A percentile compares a stretch with the other conserved stretches of the same genome.
phyloP scores from a whole-genome alignment of 2,797 vertebrate genomes.

The Melopsittacus undulatus region DNA sequence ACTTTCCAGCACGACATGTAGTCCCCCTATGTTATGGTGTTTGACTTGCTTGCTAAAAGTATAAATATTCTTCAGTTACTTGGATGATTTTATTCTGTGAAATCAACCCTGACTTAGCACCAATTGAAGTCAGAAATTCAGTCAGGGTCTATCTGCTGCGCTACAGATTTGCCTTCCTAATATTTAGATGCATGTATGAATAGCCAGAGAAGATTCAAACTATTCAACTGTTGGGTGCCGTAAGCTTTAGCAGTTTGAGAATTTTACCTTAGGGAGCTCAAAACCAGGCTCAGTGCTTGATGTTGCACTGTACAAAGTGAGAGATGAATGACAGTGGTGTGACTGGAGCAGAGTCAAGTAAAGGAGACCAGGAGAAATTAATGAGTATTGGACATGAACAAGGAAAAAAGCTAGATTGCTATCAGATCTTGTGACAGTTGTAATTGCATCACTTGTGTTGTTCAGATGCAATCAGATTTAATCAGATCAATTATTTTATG shows the following conservation, averaged over 20 bases:
- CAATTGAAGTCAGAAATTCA: neutral
- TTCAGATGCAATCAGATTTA: neutral
- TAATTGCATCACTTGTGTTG: neutral
- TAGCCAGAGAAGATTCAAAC: neutral
- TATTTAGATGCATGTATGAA: neutral
- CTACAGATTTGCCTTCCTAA: neutral
- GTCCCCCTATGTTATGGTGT: neutral
- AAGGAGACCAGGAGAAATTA: neutral
- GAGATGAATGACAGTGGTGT: neutral
- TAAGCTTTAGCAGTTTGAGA: neutral
- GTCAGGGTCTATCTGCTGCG: neutral
- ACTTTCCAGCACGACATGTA: neutral
- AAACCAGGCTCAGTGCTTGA: neutral
- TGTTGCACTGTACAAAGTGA: neutral
- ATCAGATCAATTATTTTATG: neutral
- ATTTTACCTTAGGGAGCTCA: neutral
- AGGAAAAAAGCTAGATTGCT: neutral
- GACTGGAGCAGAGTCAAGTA: neutral
- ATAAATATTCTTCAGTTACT: neutral
- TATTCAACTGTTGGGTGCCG: neutral
- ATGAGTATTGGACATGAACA: neutral
- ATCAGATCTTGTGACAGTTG: neutral
- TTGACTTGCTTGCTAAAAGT: neutral
- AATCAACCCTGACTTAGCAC: neutral
- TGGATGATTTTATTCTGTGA: neutral